A percentile compares a stretch with the other conserved stretches of the same genome.
Evolutionary conservation across 2,113 vertebrate genomes (phyloP).

Genomic region (Butorides virescens): DNA sequence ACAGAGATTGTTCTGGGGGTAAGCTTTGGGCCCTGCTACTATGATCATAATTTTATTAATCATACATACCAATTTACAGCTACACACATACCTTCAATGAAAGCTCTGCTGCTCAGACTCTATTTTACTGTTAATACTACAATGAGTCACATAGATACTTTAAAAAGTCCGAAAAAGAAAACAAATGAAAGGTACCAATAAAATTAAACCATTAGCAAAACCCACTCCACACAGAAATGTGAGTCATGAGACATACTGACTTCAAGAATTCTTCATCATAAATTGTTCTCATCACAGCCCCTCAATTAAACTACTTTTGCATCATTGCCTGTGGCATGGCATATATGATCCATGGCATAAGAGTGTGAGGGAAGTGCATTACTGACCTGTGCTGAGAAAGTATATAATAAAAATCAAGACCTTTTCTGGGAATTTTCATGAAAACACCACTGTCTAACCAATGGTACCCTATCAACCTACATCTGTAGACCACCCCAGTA

Average conservation of each 20-base stretch:
- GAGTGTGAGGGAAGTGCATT: neutral
- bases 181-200: neutral
- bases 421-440: neutral
- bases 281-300: neutral
- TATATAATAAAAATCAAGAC: neutral
- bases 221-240: neutral
- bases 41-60: neutral
- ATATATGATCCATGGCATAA: neutral
- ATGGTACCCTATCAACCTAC: neutral
- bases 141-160: neutral
- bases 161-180: neutral
- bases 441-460: neutral
- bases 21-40: neutral
- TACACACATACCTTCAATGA: neutral
- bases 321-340: neutral
- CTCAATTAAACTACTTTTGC: neutral
- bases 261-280: neutral
- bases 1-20: neutral
- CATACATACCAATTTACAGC: neutral
- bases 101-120: neutral
- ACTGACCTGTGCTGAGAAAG: neutral
- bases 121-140: neutral
- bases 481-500: neutral
- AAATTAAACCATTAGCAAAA: neutral
- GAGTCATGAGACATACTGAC: neutral